Evolutionary conservation across 2,113 vertebrate genomes (phyloP).

Genomic region (Rhipidura dahli): DNA sequence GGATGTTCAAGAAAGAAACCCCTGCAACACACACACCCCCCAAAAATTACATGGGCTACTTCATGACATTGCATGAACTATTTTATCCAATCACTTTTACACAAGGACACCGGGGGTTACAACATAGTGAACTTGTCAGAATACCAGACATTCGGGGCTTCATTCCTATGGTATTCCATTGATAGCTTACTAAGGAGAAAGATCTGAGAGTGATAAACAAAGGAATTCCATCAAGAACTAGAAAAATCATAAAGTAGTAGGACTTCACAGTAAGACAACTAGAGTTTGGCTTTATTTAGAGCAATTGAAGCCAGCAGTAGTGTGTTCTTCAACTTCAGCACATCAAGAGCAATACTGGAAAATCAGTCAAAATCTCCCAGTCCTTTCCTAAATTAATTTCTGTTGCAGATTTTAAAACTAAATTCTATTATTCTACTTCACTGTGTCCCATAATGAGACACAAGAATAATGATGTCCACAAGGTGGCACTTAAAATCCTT

Average conservation of each 20-base stretch:
- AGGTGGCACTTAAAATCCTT: constrained; percentile 58
- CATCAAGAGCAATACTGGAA: neutral
- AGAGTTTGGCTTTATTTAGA: neutral
- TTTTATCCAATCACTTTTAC: neutral
- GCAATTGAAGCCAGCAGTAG: neutral
- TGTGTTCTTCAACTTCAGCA: neutral
- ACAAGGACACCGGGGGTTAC: neutral
- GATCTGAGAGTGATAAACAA: neutral
- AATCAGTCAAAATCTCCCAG: neutral
- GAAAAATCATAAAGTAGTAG: neutral
- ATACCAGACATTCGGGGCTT: neutral
- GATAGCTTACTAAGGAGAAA: neutral
- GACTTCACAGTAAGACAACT: neutral
- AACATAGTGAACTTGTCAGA: neutral
- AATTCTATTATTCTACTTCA: neutral
- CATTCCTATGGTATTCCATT: neutral
- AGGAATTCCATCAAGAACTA: neutral
- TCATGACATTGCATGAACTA: neutral
- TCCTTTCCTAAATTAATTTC: neutral
- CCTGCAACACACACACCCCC: neutral
- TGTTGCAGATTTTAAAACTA: neutral
- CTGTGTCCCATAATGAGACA: neutral
- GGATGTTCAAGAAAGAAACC: neutral
- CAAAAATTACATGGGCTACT: neutral
- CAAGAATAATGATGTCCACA: constrained; percentile 40